These are phyloP conservation scores for Chydorus sphaericus DNA, from an alignment of 2,888 invertebrate genomes.

Conservation along the genomic window DNA sequence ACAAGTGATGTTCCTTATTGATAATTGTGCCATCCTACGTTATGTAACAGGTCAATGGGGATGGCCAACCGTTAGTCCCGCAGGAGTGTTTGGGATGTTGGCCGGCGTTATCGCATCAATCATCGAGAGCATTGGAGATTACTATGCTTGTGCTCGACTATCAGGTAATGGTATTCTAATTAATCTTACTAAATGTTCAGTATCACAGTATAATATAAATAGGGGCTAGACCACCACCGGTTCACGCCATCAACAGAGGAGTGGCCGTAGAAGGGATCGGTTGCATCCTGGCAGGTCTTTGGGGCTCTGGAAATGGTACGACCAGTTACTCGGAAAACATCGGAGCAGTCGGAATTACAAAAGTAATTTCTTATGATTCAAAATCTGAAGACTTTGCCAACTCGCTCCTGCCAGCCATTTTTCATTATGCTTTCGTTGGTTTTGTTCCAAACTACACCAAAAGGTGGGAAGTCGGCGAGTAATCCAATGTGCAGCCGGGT, in stretches of 20 bases:
- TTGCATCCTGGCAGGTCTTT: conserved; percentile 66
- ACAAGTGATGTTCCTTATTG: too few relatives aligned
- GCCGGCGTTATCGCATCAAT: conserved; percentile 26
- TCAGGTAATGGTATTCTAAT: too few relatives aligned
- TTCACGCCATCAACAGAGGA: conserved; percentile 75
- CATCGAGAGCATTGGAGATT: conserved; percentile 35
- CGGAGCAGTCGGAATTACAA: conserved; percentile 74
- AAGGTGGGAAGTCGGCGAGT: conserved; percentile 65
- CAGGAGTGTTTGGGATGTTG: conserved; percentile 26
- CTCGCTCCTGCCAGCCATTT: too few relatives aligned
- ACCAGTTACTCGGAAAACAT: conserved; percentile 84
- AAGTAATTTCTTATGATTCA: too few relatives aligned
- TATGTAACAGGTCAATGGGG: conserved; percentile 30
- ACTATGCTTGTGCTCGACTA: conserved; percentile 38
- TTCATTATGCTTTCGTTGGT: too few relatives aligned
- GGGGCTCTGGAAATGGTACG: conserved; percentile 75
- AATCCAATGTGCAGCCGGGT: conserved; percentile 54
- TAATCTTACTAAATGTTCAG: too few relatives aligned
- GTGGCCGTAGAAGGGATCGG: conserved; percentile 71
- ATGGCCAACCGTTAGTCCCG: conserved; percentile 25
- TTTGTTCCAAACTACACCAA: conserved; percentile 11
- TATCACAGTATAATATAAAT: too few relatives aligned
- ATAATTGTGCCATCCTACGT: too few relatives aligned
- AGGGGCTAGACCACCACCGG: conserved; percentile 67
- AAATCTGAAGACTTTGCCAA: too few relatives aligned